phyloP scores from a whole-genome alignment of 2,888 invertebrate genomes.

The Sinodicranocentrus sp. region DNA sequence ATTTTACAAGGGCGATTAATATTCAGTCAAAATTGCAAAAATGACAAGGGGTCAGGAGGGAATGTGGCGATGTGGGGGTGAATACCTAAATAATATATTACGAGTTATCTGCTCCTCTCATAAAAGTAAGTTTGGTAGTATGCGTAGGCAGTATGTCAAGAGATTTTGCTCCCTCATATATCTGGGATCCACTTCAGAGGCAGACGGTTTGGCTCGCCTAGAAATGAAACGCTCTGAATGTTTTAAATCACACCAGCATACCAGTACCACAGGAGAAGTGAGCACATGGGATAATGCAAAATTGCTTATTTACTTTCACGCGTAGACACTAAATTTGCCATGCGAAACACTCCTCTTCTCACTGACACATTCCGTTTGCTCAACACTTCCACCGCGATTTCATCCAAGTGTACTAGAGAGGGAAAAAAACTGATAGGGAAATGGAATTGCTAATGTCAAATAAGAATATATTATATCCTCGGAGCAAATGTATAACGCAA shows the following conservation, averaged over 20 bases:
- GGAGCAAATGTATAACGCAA: too few species aligned
- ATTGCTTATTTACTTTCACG: constrained; percentile 1
- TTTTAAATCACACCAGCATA: constrained; percentile 29
- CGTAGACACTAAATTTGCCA: constrained; percentile 16
- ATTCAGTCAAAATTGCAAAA: constrained; percentile 57
- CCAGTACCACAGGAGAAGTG: background rate
- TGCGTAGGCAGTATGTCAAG: constrained; percentile 46
- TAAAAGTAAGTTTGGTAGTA: background rate
- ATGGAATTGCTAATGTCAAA: constrained; percentile 21
- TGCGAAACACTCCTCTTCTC: constrained; percentile 22
- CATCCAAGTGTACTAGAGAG: constrained; percentile 7
- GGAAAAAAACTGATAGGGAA: background rate
- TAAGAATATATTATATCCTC: too few species aligned
- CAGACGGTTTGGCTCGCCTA: constrained; percentile 41
- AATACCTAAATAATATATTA: constrained; percentile 9
- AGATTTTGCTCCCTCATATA: constrained; percentile 19
- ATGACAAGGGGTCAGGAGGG: constrained; percentile 44
- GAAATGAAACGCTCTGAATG: constrained; percentile 60
- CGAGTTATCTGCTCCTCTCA: background rate
- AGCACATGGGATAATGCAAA: background rate
- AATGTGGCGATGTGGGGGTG: background rate
- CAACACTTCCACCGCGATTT: constrained; percentile 35
- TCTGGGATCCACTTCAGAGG: background rate
- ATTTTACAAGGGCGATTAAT: constrained; percentile 59
- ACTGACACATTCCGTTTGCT: constrained; percentile 8